Evolutionary conservation across 2,113 vertebrate species (phyloP), one percentile per base, ranked within the genome.

Genomic region (Synodontis membranacea): DNA sequence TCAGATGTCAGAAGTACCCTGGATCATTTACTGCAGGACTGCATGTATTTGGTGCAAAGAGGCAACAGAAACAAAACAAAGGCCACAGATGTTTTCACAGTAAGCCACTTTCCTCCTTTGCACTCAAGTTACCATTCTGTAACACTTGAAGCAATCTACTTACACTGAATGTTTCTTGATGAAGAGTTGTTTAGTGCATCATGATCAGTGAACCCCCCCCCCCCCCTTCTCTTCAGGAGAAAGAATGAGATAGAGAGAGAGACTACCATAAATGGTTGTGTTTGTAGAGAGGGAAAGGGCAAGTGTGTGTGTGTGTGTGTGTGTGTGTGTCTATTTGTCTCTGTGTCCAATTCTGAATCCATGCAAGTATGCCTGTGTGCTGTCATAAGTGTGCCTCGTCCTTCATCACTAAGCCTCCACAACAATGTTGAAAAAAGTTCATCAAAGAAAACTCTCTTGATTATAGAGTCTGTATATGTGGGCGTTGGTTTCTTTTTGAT

Each of bases 231-330:
- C 70, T 83, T 50, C 19, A 21, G 70, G 70, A 80, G 48, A 90
- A 31, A 84, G 75, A 54, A 54, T 52, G 84, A 81, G 37, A 80
- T 19, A 89, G 85, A 87, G 58, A 48, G 76, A 72, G 81, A 90
- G 88, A 89, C 92, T 93, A 92, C 94, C 94, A 93, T 95, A 95
- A 93, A 95, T 94, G 94, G 94, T 91, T 92, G 83, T 94, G 93
- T 95, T 94, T 93, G 92, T 88, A 81, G 92, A 93, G 89, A 89
- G 91, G 88, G 87, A 89, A 89, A 81, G 88, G 89, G 88, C 83
- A 91, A 89, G 80, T 19, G 85, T 85, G 82, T 93, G 75, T 89
- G 62, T 84, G 70, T 70, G 48, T 80, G 28, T 28, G 28, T 85
- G 62, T 85, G 39, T 74, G 44, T 84, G 76, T 84, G 64, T 84